Base-by-base conservation (phyloP, 2,113 vertebrate genomes). In the Hippocampus barbouri region DNA sequence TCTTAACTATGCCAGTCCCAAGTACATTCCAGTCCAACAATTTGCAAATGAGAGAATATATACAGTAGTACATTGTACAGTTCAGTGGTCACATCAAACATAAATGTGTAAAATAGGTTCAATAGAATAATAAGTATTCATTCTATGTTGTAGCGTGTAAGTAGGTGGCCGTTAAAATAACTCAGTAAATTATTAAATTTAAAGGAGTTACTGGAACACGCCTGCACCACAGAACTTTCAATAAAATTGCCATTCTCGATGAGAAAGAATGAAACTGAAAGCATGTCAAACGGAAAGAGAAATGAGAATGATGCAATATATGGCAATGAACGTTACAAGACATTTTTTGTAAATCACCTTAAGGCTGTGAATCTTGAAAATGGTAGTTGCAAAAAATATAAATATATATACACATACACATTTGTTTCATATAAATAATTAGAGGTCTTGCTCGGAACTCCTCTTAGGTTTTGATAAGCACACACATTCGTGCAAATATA, bases 231-330 rank as follows among this genome's bases (percentile, higher is more conserved):
- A 45, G 12, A 65, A 14, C 41, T 15, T 65, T 2, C 23, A 25
- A 25, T 45, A 25, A 23, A 43, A 25, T n/a, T 23, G 16, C 20
- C 40, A 66, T 25, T 20, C 4, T 21, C 16, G n/a, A 30, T 20
- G 30, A 70, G 54, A 15, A 18, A 59, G 68, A 69, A 69, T 43
- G 43, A 62, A 71, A 61, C 10, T 62, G 41, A 47, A 62, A 62
- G 25, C 10, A n/a, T 9, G 38, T 27, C 41, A 59, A 34, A 45
- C 61, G 9, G 21, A 60, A 47, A 30, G 21, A 70, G 23, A 10
- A 66, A 27, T 27, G 23, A 49, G 23, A 25, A 25, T 47, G 64
- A 66, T 47, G 23, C 43, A 27, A 27, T 47, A 20, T 27, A n/a
- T 47, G 2, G 14, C 14, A 45, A 66, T 3, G 25, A 12, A 7